Conservation (phyloP, 1,140 invertebrate genomes). For the Coelopa frigida region DNA sequence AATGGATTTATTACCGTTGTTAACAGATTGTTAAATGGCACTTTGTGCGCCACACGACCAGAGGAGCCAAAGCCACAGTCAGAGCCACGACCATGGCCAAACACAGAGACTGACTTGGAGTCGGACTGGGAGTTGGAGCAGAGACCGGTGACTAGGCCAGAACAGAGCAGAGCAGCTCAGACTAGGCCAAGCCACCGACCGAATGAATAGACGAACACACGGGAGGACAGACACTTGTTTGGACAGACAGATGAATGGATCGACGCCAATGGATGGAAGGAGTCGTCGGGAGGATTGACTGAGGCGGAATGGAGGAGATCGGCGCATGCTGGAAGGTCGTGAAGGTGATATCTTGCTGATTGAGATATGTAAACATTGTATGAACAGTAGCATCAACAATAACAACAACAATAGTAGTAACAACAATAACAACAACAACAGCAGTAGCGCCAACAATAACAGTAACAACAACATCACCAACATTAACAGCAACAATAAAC, state of each 20-base stretch:
- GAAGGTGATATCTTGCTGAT: slow-evolving; percentile 16
- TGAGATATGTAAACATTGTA: slow-evolving; percentile 18
- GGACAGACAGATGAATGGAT: neutral
- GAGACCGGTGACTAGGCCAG: no score
- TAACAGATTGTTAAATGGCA: slow-evolving; percentile 18
- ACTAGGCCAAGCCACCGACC: no score
- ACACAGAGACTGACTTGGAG: neutral
- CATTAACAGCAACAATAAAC: no score
- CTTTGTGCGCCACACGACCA: slow-evolving; percentile 10
- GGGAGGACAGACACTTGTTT: neutral
- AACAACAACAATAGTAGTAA: no score
- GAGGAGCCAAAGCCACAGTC: slow-evolving; percentile 10
- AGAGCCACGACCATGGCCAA: no score
- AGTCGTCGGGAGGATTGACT: neutral
- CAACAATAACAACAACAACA: no score
- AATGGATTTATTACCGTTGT: slow-evolving; percentile 19
- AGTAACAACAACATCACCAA: no score
- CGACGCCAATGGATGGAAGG: neutral
- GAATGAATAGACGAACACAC: neutral
- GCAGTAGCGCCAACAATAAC: no score
- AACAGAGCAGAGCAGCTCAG: no score
- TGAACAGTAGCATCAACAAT: slow-evolving; percentile 15
- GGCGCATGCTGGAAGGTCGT: slow-evolving; percentile 12
- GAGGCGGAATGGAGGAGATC: neutral
- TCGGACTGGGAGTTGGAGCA: neutral